Base-by-base conservation (phyloP, 1,140 invertebrate species). In the Bombus consobrinus region DNA sequence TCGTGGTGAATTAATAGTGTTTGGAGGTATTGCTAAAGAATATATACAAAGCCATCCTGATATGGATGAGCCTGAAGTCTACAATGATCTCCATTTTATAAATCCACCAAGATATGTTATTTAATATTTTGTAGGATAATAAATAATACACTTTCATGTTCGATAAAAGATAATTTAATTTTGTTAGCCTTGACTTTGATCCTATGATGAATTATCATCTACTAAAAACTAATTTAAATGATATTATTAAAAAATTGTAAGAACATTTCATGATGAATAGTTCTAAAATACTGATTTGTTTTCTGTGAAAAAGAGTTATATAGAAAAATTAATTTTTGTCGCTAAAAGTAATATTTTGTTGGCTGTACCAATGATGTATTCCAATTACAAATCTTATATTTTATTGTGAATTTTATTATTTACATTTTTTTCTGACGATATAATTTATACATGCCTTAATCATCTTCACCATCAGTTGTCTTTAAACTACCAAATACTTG, bases 1-100 rank as follows among this genome's bases (percentile, higher is more conserved):
- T 71, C 97, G 98, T 92, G 98, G 98, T 34, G 98, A 99, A 96
- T 94, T 99, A 28, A 97, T 99, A 73, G 97, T 99, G 95, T 99
- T 99, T 96, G 99, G 98, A 28, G 98, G 98, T 78, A 97, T 99
- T 82, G 96, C 97, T 89, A 98, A 98, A 94, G 97, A 98, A 89
- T 93, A 90, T 78, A 91, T 92, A 77, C 92, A 92, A 83, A 93
- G 88, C 92, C 93, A 93, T 88, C 96, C 94, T 94, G 92, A 94
- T 32, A 47, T 93, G 53, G 92, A 95, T 41, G 91, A 94, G 83
- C 94, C 93, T 6, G 93, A 97, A 94, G 97, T 98, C 88, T 98
- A 97, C 68, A 98, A 98, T 95, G 97, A 97, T 88, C 95, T 98
- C 88, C 96, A 98, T 96, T 98, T 98, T 94, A 97, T 98, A 84